Conservation (phyloP, 1,140 invertebrate genomes). For the Orussus abietinus region DNA sequence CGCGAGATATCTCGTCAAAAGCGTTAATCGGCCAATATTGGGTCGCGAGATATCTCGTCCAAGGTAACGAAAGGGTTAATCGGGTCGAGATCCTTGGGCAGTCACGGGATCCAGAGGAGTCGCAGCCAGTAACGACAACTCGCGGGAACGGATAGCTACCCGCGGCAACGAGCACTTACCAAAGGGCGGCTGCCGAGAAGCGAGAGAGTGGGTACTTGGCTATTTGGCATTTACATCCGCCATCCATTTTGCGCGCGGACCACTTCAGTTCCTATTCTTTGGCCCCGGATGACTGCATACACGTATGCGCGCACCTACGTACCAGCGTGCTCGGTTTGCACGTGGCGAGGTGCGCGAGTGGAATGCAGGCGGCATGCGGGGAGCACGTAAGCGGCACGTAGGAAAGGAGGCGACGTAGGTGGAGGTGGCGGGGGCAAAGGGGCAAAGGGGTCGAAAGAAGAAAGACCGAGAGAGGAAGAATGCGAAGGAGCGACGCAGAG, state of each 20-base stretch:
- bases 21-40: no score
- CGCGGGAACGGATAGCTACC: no score
- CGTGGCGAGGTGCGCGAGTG: background rate
- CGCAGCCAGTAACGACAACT: no score
- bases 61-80: no score
- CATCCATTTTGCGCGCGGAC: slow-evolving; percentile 34
- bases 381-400: slow-evolving; percentile 2
- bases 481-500: slow-evolving; percentile 8
- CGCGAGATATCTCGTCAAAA: no score
- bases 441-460: background rate
- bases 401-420: slow-evolving; percentile 6
- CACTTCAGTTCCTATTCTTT: slow-evolving; percentile 27
- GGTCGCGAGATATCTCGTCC: no score
- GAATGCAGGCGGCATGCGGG: background rate
- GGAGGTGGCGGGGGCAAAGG: background rate
- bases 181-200: slow-evolving; percentile 16
- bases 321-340: slow-evolving; percentile 17
- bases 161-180: slow-evolving; percentile 28
- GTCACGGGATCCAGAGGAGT: no score
- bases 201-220: slow-evolving; percentile 25
- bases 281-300: slow-evolving; percentile 25
- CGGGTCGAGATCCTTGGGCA: no score
- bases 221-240: slow-evolving; percentile 39
- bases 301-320: slow-evolving; percentile 5
- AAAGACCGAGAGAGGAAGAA: slow-evolving; percentile 5